Percentiles rank a stretch among this genome's conserved stretches.
These are phyloP conservation scores for Plebejus melissa DNA, from an alignment of 2,888 invertebrate genomes.

Conservation along the genomic window DNA sequence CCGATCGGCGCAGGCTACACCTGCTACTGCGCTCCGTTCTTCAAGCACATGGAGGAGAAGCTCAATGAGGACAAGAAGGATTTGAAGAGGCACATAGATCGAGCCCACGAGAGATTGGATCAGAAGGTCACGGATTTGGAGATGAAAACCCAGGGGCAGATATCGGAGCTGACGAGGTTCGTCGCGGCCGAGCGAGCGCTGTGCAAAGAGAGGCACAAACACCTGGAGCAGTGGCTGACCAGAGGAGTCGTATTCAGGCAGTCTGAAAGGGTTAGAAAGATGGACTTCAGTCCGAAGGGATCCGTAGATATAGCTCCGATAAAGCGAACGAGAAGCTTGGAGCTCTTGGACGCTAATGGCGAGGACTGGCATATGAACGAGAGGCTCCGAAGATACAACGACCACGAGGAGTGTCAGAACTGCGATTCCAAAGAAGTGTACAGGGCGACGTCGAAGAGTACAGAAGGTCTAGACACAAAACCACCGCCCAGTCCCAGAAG, in stretches of 20 bases:
- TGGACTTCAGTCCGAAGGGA: conserved; percentile 73
- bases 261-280: conserved; percentile 67
- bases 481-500: conserved; percentile 57
- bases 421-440: conserved; percentile 65
- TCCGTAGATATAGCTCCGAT: conserved; percentile 78
- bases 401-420: conserved; percentile 56
- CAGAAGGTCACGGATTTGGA: conserved; percentile 90
- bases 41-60: conserved; percentile 91
- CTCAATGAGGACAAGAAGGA: conserved; percentile 89
- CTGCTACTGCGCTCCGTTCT: conserved; percentile 95
- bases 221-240: conserved; percentile 84
- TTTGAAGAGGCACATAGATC: conserved; percentile 86
- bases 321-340: conserved; percentile 85
- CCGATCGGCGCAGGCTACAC: conserved; percentile 96
- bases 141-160: conserved; percentile 84
- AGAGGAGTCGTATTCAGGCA: conserved; percentile 81
- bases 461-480: conserved; percentile 64
- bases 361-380: conserved; percentile 66
- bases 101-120: conserved; percentile 88
- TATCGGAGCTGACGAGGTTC: conserved; percentile 83
- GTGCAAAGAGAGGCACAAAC: conserved; percentile 81
- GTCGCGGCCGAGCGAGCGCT: conserved; percentile 81
- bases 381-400: conserved; percentile 59
- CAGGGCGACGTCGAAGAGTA: conserved; percentile 73
- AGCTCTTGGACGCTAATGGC: conserved; percentile 78